A percentile compares a stretch with the other conserved stretches of the same genome.
Evolutionary conservation across 2,888 invertebrate genomes (phyloP).

Genomic region (Tipula helvola): DNA sequence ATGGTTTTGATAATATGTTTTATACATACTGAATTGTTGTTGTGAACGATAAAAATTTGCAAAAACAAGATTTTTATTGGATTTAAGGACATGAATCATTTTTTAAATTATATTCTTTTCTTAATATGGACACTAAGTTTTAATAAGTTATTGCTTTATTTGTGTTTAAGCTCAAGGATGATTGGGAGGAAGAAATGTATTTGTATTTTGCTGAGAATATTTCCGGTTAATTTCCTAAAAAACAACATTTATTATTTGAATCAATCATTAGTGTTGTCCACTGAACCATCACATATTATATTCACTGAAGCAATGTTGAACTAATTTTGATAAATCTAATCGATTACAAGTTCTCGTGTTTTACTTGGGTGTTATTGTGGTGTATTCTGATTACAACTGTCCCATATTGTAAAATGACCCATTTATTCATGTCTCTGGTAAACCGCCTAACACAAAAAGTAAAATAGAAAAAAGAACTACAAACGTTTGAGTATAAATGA

Average conservation of each 20-base stretch:
- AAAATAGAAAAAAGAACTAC: no score
- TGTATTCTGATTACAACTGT: background rate
- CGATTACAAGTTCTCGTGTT: background rate
- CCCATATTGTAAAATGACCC: background rate
- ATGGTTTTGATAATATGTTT: background rate
- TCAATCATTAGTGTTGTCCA: background rate
- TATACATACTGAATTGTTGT: background rate
- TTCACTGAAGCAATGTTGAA: background rate
- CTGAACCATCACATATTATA: background rate
- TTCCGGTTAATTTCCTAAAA: background rate
- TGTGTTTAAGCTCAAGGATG: background rate
- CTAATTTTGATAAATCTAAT: background rate
- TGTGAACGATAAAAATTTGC: background rate
- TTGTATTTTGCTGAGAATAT: background rate
- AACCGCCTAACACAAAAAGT: background rate
- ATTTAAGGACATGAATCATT: background rate
- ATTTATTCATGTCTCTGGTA: background rate
- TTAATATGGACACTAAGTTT: background rate
- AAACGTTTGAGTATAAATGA: background rate
- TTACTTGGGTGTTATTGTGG: background rate
- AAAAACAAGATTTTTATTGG: background rate
- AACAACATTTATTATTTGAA: background rate
- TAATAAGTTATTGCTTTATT: background rate
- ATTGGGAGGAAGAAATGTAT: background rate
- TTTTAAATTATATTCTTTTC: background rate